A percentile compares a stretch with the other conserved stretches of the same genome.
phyloP scores from a whole-genome alignment of 2,113 vertebrate genomes.

The Oreochromis aureus region DNA sequence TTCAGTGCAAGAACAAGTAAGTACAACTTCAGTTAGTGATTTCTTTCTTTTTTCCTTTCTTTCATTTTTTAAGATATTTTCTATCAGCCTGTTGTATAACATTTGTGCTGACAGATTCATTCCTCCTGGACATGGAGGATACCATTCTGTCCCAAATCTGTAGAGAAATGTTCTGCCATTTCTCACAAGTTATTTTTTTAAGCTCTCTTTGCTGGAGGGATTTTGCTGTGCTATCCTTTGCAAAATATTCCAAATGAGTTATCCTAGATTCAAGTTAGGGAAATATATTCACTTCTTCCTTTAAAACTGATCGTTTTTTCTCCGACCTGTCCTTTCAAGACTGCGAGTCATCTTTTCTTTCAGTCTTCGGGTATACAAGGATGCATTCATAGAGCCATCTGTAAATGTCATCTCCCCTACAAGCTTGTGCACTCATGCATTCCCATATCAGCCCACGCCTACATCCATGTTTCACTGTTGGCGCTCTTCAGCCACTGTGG shows the following conservation, averaged over 20 bases:
- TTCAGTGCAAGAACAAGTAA: neutral
- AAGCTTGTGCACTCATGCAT: neutral
- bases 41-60: neutral
- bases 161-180: neutral
- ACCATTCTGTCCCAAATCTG: neutral
- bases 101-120: neutral
- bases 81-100: neutral
- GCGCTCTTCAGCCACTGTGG: neutral
- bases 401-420: neutral
- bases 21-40: neutral
- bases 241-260: neutral
- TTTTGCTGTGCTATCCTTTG: neutral
- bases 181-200: neutral
- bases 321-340: neutral
- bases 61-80: neutral
- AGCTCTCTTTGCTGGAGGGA: neutral
- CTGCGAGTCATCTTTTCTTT: neutral
- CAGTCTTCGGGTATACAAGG: neutral
- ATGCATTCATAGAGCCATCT: neutral
- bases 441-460: neutral
- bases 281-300: neutral
- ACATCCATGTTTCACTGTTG: neutral
- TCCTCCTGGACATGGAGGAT: neutral
- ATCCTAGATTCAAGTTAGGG: neutral
- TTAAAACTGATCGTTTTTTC: neutral